Evolutionary conservation across 2,888 invertebrate genomes (phyloP).

Genomic region (Sinhomidia bicolor): DNA sequence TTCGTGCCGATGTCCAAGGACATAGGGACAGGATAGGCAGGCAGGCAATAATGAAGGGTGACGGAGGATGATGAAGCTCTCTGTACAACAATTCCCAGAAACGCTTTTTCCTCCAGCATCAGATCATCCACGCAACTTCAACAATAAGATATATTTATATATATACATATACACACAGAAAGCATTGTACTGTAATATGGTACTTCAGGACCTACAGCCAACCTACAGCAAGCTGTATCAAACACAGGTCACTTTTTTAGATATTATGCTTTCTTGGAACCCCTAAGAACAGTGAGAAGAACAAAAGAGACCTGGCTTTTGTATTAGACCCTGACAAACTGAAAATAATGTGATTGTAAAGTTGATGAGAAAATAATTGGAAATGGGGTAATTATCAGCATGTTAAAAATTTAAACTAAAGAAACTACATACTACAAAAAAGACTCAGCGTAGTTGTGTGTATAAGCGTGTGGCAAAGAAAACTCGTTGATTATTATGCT

Average conservation of each 20-base stretch:
- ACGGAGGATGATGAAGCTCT: slow-evolving; percentile 47
- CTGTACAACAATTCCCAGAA: slow-evolving; percentile 33
- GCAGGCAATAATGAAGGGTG: slow-evolving; percentile 41
- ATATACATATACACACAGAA: background rate
- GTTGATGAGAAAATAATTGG: background rate
- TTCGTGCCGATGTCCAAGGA: slow-evolving; percentile 64
- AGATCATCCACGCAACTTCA: slow-evolving; percentile 17
- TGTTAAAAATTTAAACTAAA: background rate
- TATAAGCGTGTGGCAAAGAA: background rate
- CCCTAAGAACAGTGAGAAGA: background rate
- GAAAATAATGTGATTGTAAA: slow-evolving; percentile 18
- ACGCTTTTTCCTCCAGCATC: slow-evolving; percentile 60
- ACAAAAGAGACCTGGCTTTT: slow-evolving; percentile 43
- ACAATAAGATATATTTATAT: slow-evolving; percentile 26
- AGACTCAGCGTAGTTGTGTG: no score
- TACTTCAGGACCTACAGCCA: background rate
- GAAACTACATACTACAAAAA: background rate
- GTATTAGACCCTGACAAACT: slow-evolving; percentile 12
- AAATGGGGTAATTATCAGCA: background rate
- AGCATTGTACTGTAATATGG: slow-evolving; percentile 22
- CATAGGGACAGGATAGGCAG: slow-evolving; percentile 69
- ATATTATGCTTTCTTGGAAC: slow-evolving; percentile 16
- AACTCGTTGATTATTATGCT: background rate
- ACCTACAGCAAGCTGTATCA: no score
- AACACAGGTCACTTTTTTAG: no score